Percentiles rank a stretch among this genome's conserved stretches.
These are phyloP conservation scores for Tetrax tetrax DNA, from an alignment of 2,113 vertebrate genomes.

Conservation along the genomic window DNA sequence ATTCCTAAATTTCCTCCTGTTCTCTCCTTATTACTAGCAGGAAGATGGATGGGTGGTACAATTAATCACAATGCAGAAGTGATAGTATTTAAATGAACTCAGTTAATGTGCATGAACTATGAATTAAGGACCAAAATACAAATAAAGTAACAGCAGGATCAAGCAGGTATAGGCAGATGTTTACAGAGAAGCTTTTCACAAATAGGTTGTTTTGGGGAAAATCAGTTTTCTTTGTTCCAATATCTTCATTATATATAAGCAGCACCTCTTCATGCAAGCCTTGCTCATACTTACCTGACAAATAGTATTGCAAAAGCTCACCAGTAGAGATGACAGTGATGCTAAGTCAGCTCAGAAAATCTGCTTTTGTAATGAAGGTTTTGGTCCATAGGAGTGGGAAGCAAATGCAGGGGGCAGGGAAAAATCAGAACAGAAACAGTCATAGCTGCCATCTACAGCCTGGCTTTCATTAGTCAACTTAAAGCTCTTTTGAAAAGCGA, in stretches of 20 bases:
- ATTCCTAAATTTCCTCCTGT: background rate
- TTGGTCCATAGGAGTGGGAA: background rate
- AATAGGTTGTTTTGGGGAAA: background rate
- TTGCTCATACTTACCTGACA: background rate
- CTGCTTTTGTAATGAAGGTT: background rate
- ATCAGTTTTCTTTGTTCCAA: background rate
- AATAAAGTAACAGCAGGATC: background rate
- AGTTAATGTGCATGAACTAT: accelerated
- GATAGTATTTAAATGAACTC: background rate
- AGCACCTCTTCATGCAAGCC: background rate
- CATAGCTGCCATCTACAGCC: background rate
- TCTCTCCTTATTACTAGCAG: background rate
- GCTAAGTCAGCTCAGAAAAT: background rate
- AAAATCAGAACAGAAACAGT: background rate
- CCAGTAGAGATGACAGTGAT: background rate
- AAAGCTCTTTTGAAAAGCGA: background rate
- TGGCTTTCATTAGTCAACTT: background rate
- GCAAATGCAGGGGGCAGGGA: background rate
- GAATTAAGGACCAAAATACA: background rate
- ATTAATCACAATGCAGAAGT: background rate
- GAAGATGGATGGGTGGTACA: background rate
- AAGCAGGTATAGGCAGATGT: background rate
- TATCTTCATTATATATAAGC: background rate
- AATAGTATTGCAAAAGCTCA: background rate
- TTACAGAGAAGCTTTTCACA: background rate